Conservation (phyloP, 2,888 invertebrate species). For the Corythucha ciliata region DNA sequence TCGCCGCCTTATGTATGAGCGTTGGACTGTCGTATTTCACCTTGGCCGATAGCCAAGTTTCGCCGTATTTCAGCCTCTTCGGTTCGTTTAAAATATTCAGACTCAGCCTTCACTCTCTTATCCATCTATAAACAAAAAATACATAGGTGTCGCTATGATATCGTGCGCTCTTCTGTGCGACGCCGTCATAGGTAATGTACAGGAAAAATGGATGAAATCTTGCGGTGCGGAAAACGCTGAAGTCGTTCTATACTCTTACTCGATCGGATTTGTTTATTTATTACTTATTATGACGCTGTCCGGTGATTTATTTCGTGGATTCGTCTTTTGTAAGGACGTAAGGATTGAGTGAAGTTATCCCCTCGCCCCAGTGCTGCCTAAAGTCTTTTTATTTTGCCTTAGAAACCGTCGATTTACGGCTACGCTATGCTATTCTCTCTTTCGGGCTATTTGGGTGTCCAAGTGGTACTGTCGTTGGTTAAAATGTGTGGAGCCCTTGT, state of each 20-base stretch:
- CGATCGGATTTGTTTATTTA: slow-evolving; percentile 75
- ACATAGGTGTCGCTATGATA: slow-evolving; percentile 62
- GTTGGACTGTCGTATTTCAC: slow-evolving; percentile 84
- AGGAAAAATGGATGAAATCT: slow-evolving; percentile 87
- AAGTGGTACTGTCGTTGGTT: slow-evolving; percentile 83
- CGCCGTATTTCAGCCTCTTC: slow-evolving; percentile 49
- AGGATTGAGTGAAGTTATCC: slow-evolving; percentile 33
- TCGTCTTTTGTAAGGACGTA: slow-evolving; percentile 68
- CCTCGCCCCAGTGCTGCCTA: neutral
- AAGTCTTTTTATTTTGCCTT: slow-evolving; percentile 34
- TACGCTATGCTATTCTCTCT: slow-evolving; percentile 78
- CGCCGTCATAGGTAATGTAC: slow-evolving; percentile 92
- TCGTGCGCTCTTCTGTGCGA: slow-evolving; percentile 83
- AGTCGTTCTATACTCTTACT: slow-evolving; percentile 86
- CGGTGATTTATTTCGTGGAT: slow-evolving; percentile 65
- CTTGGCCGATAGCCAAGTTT: slow-evolving; percentile 57
- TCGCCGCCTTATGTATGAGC: slow-evolving; percentile 79
- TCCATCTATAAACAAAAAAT: neutral
- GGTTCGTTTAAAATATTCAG: slow-evolving; percentile 40
- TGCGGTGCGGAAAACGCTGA: slow-evolving; percentile 78
- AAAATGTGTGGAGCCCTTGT: slow-evolving; percentile 81
- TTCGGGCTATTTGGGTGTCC: slow-evolving; percentile 86
- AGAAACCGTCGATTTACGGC: slow-evolving; percentile 70
- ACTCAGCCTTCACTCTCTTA: neutral
- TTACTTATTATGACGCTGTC: slow-evolving; percentile 59